Evolutionary conservation across 1,140 invertebrate species (phyloP), one percentile per base, ranked within the genome.

Genomic region (Drosophila pandora): DNA sequence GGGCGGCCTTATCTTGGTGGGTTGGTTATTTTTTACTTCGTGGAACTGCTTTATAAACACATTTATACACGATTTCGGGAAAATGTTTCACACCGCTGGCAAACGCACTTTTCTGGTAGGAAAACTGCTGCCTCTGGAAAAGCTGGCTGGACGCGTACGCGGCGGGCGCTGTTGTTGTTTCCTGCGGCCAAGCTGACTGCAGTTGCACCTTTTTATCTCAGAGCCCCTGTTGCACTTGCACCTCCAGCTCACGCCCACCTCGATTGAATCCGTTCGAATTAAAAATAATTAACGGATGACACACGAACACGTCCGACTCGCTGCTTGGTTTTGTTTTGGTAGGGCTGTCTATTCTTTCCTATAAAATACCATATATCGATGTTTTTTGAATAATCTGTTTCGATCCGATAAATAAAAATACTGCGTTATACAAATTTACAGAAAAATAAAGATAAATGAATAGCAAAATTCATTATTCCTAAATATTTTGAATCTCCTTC

Each of bases 231-330:
- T 76, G 43, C 28, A 37, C 25, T 23, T 41, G 23, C 23, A 59
- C 13, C 43, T 12, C 8, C 67, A 43, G 56, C 39, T 58, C 67
- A 55, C 75, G 68, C 74, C 74, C 79, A 59, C 47, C 56, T 71
- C 10, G 23, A 13, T 25, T 59, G 64, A 53, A 55, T 77, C 55
- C 62, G 79, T 83, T 81, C 41, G 57, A 79, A 79, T 83, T 79
- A 79, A 74, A 78, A 83, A 83, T 62, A 82, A 82, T 82, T 84
- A 82, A 75, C 63, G 69, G 80, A 82, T 82, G 79, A 82, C 79
- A 82, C 79, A 82, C 79, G 65, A 43, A 49, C 78, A 64, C 65
- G 54, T 55, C 63, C 37, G 68, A 68, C 78, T 82, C 67, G 56
- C 30, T 70, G 22, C 37, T 47, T 21, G 34, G 7, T 21, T 23